Evolutionary conservation across 2,888 invertebrate genomes (phyloP).

Genomic region (Cheilosia vernalis): DNA sequence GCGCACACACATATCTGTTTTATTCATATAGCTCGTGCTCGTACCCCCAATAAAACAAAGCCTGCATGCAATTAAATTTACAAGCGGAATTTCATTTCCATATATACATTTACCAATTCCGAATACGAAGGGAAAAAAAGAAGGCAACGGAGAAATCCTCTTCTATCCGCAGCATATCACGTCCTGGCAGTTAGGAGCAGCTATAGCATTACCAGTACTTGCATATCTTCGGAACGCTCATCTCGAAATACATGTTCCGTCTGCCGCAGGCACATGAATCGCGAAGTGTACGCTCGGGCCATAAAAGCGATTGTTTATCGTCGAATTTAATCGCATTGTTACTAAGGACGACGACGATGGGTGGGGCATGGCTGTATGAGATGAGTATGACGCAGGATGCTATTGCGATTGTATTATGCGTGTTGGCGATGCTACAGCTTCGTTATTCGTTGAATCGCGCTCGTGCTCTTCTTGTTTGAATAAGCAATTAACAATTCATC

Average conservation of each 20-base stretch:
- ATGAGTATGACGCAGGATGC: conserved; percentile 49
- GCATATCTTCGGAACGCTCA: conserved; percentile 25
- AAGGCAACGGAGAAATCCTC: conserved; percentile 24
- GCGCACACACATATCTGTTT: conserved; percentile 44
- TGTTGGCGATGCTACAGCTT: conserved; percentile 1
- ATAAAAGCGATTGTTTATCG: conserved; percentile 69
- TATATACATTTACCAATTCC: conserved; percentile 30
- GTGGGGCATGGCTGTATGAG: conserved; percentile 16
- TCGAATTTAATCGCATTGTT: conserved; percentile 66
- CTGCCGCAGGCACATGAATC: conserved; percentile 37
- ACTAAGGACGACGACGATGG: conserved; percentile 24
- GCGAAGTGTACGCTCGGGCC: conserved; percentile 37
- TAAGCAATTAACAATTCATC: conserved; percentile 73
- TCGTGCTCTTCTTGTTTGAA: conserved; percentile 59
- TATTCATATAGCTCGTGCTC: conserved; percentile 67
- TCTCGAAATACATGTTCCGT: conserved; percentile 22
- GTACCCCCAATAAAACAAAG: conserved; percentile 66
- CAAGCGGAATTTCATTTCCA: conserved; percentile 69
- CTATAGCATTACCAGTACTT: not conserved
- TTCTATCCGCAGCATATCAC: conserved; percentile 49
- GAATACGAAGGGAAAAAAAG: conserved; percentile 14
- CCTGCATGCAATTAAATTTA: conserved; percentile 70
- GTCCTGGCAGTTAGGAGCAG: conserved; percentile 47
- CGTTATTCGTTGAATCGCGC: not conserved
- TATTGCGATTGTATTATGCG: conserved; percentile 30